Evolutionary conservation across 2,888 invertebrate genomes (phyloP).

Genomic region (Galerucella pusilla): DNA sequence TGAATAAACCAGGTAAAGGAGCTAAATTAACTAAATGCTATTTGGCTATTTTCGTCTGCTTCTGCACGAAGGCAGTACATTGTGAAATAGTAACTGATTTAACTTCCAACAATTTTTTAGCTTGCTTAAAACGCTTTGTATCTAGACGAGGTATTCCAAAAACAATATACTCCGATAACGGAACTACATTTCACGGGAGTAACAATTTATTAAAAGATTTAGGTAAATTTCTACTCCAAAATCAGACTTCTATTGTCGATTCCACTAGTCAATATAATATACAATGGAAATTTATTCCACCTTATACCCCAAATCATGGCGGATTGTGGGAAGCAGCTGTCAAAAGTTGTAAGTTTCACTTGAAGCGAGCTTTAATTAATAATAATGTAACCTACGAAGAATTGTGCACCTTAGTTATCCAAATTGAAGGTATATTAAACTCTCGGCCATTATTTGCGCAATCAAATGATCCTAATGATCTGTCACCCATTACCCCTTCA

Average conservation of each 20-base stretch:
- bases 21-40: conserved; percentile 17
- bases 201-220: conserved; percentile 16
- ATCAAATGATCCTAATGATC: conserved; percentile 34
- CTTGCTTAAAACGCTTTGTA: conserved; percentile 17
- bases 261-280: conserved; percentile 20
- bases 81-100: conserved; percentile 12
- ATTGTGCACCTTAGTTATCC: conserved; percentile 23
- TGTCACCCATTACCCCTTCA: conserved; percentile 32
- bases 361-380: conserved; percentile 36
- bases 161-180: conserved; percentile 24
- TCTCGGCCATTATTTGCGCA: conserved; percentile 30
- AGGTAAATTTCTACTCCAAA: conserved; percentile 7
- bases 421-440: conserved; percentile 34
- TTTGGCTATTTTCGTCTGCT: conserved; percentile 16
- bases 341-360: conserved; percentile 21
- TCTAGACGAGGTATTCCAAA: conserved; percentile 19
- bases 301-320: conserved; percentile 45
- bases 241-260: conserved; percentile 1
- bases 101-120: conserved; percentile 12
- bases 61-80: conserved; percentile 20
- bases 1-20: conserved; percentile 5
- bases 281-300: conserved; percentile 43
- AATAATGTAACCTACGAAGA: conserved; percentile 30
- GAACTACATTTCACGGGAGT: conserved; percentile 10
- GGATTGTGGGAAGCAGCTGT: conserved; percentile 45